Evolutionary conservation across 2,888 invertebrate genomes (phyloP).

Genomic region (Lithosia quadra): DNA sequence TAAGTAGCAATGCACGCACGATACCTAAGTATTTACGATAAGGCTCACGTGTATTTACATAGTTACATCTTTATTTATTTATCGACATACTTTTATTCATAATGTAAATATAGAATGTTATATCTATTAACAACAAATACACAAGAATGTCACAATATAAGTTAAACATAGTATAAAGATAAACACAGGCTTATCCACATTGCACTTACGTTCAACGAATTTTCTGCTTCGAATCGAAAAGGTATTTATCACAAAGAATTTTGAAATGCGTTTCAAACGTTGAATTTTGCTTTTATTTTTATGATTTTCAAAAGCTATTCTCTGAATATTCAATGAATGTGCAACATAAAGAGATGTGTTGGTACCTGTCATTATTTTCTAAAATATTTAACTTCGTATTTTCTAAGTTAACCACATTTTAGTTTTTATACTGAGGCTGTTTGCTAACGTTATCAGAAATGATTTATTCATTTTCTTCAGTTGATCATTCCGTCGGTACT

Average conservation of each 20-base stretch:
- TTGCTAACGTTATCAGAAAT: constrained; percentile 35
- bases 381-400: constrained; percentile 76
- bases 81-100: background rate
- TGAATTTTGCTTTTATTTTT: background rate
- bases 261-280: background rate
- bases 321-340: constrained; percentile 27
- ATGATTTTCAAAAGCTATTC: background rate
- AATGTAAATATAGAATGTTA: background rate
- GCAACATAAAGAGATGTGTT: constrained; percentile 30
- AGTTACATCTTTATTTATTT: background rate
- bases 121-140: background rate
- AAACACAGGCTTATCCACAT: background rate
- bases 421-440: constrained; percentile 62
- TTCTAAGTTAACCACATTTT: constrained; percentile 78
- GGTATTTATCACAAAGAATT: background rate
- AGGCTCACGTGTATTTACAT: too few relatives aligned
- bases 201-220: background rate
- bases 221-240: background rate
- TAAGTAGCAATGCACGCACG: background rate
- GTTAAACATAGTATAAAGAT: background rate
- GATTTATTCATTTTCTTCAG: constrained; percentile 25
- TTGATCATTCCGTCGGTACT: constrained; percentile 1
- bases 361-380: constrained; percentile 46
- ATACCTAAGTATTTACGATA: background rate
- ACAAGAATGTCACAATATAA: background rate